phyloP scores from a whole-genome alignment of 1,140 invertebrate species.

The Aphis craccivora region DNA sequence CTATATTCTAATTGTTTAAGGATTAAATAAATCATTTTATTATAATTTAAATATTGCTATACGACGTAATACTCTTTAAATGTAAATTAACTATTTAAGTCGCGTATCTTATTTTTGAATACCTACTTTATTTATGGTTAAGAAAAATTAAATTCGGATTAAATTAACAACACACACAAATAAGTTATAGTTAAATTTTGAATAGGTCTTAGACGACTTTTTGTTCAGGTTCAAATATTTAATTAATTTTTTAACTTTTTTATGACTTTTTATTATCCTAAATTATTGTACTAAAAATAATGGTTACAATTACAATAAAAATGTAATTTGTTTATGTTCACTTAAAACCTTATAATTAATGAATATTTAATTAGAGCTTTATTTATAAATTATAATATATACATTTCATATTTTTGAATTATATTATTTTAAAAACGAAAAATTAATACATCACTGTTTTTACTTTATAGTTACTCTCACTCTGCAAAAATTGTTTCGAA shows the following conservation, averaged over 20 bases:
- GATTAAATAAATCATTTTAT: not conserved
- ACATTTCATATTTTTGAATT: not conserved
- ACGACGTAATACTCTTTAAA: not conserved
- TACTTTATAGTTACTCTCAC: constrained; percentile 43
- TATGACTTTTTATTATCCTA: not conserved
- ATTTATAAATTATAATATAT: not conserved
- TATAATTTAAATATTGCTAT: not conserved
- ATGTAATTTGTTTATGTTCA: not conserved
- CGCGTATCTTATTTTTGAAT: not conserved
- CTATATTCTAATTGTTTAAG: not conserved
- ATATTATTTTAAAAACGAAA: not conserved
- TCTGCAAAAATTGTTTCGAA: constrained; percentile 44
- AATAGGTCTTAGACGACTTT: not conserved
- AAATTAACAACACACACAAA: not conserved
- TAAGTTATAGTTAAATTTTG: not conserved
- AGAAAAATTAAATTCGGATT: not conserved
- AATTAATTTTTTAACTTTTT: not conserved
- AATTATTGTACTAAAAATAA: not conserved
- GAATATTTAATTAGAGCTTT: not conserved
- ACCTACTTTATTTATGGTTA: not conserved
- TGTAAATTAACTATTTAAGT: not conserved
- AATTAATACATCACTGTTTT: not conserved
- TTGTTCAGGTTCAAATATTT: not conserved
- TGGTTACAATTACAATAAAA: not conserved
- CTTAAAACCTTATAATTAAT: not conserved